Conservation (phyloP, 2,113 vertebrate genomes). For the Oncorhynchus tshawytscha region DNA sequence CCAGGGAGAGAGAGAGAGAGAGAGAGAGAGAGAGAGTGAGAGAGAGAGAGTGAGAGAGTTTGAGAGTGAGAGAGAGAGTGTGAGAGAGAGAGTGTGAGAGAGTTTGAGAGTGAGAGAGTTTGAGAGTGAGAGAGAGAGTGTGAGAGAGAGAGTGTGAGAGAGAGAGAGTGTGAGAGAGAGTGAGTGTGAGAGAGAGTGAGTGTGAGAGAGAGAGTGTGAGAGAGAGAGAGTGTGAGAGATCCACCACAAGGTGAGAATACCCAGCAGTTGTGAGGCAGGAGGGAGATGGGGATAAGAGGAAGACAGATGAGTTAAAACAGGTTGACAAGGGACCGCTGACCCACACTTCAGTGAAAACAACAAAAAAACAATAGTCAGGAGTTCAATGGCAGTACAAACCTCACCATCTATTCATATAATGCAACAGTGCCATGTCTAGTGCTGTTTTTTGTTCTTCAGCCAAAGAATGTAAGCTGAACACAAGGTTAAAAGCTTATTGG, state of each 20-base stretch:
- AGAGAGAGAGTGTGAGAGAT: constrained; percentile 14
- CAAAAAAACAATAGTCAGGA: neutral
- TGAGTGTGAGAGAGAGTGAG: too few relatives aligned
- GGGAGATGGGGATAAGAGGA: neutral
- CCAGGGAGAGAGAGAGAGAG: neutral
- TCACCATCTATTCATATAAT: neutral
- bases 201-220: constrained; percentile 11
- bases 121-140: constrained; percentile 14
- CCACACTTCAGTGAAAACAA: too few relatives aligned
- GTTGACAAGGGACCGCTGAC: too few relatives aligned
- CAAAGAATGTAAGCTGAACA: neutral
- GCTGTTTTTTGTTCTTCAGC: neutral
- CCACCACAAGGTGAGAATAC: neutral
- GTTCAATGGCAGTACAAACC: neutral
- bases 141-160: neutral
- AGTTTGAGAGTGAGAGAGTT: constrained; percentile 32
- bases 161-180: constrained; percentile 30
- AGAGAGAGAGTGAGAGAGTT: constrained; percentile 24
- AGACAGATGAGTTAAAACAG: constrained; percentile 6
- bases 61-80: neutral
- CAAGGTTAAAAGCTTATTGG: constrained; percentile 34
- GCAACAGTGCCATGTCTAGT: neutral
- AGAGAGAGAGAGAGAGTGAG: constrained; percentile 8
- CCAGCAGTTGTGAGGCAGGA: neutral
- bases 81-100: constrained; percentile 23